Evolutionary conservation across 2,797 vertebrate genomes (phyloP).

Genomic region (Pseudochirops corinnae): DNA sequence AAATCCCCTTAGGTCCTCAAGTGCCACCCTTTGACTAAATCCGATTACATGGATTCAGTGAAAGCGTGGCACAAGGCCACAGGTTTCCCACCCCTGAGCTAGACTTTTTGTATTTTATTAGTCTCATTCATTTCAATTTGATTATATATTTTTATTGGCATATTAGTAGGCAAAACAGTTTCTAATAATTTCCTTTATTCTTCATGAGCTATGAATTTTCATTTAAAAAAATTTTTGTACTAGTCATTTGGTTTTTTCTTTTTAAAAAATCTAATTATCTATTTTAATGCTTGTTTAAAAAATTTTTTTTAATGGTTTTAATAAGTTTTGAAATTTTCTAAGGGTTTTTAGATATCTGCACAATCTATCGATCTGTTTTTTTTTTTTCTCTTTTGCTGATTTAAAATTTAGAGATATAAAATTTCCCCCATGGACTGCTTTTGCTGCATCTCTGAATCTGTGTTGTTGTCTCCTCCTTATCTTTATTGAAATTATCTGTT

Average conservation of each 20-base stretch:
- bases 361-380: neutral
- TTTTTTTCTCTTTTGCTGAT: neutral
- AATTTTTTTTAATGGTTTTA: neutral
- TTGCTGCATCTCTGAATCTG: neutral
- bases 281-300: neutral
- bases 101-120: neutral
- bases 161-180: neutral
- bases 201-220: neutral
- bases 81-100: too few relatives aligned
- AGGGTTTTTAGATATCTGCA: neutral
- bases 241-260: neutral
- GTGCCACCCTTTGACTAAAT: too few relatives aligned
- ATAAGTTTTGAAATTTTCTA: neutral
- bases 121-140: neutral
- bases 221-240: neutral
- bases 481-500: neutral
- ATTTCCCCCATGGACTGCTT: neutral
- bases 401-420: neutral
- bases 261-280: neutral
- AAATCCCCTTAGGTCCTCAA: too few relatives aligned
- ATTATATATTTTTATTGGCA: neutral
- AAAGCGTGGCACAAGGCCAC: too few relatives aligned
- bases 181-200: neutral
- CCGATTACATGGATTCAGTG: too few relatives aligned
- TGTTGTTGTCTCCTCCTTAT: neutral